These are phyloP conservation scores for Hafferia zeledoni DNA, from an alignment of 2,797 vertebrate species.

Conservation along the genomic window DNA sequence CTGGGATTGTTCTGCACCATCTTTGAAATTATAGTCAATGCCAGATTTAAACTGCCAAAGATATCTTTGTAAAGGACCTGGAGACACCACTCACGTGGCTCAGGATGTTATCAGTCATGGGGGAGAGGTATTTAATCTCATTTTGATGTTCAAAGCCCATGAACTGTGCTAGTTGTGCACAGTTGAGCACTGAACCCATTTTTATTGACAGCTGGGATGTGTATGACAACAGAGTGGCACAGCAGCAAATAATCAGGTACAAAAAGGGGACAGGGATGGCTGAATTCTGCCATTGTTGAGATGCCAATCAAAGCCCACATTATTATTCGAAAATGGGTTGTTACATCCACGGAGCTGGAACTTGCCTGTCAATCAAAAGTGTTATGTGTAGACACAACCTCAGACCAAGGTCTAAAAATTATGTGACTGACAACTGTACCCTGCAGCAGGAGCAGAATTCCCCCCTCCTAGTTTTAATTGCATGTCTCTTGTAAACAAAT, in stretches of 20 bases:
- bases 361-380: constrained; percentile 8
- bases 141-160: neutral
- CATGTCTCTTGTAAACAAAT: neutral
- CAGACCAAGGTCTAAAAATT: constrained; percentile 49
- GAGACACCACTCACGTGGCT: neutral
- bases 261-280: neutral
- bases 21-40: neutral
- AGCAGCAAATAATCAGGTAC: neutral
- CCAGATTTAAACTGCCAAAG: neutral
- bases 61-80: neutral
- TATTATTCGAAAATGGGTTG: constrained; percentile 21
- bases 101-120: neutral
- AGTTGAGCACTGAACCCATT: neutral
- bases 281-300: constrained; percentile 20
- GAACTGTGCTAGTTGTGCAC: neutral
- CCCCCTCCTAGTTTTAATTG: neutral
- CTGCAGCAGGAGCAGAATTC: neutral
- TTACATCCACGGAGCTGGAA: neutral
- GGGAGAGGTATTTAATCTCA: neutral
- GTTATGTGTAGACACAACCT: neutral
- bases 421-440: constrained; percentile 39
- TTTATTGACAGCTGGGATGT: neutral
- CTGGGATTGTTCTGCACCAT: neutral
- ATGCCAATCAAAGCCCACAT: constrained; percentile 44
- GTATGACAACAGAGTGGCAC: neutral